phyloP scores from a whole-genome alignment of 2,888 invertebrate species.

The Leptopilina myrica region DNA sequence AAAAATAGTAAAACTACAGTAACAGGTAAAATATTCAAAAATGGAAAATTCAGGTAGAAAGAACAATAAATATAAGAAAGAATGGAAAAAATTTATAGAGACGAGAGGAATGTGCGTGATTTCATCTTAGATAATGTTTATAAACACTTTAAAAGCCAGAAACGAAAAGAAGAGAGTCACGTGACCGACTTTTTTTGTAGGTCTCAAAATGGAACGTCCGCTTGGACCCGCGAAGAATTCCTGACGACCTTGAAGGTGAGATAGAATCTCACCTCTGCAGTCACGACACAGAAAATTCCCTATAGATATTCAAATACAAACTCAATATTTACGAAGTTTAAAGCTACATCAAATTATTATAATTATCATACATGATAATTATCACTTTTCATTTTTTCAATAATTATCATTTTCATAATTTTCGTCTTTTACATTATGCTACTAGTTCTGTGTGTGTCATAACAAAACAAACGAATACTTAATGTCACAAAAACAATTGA shows the following conservation, averaged over 20 bases:
- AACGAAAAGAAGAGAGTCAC: constrained; percentile 15
- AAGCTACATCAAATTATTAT: neutral
- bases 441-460: no score
- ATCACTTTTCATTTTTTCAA: no score
- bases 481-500: no score
- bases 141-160: neutral
- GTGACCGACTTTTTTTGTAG: constrained; percentile 32
- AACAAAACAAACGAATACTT: no score
- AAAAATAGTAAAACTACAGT: no score
- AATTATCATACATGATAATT: no score
- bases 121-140: constrained; percentile 4
- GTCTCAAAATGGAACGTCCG: constrained; percentile 64
- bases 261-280: constrained; percentile 58
- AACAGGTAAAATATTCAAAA: no score
- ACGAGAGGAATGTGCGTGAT: neutral
- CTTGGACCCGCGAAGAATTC: constrained; percentile 52
- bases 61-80: no score
- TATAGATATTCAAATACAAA: neutral
- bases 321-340: neutral
- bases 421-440: no score
- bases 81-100: no score
- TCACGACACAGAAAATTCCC: neutral
- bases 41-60: no score
- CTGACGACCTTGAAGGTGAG: constrained; percentile 66
- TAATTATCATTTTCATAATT: no score